A percentile compares a stretch with the other conserved stretches of the same genome.
Conservation (phyloP, 2,113 vertebrate genomes). For the Gadus macrocephalus region DNA sequence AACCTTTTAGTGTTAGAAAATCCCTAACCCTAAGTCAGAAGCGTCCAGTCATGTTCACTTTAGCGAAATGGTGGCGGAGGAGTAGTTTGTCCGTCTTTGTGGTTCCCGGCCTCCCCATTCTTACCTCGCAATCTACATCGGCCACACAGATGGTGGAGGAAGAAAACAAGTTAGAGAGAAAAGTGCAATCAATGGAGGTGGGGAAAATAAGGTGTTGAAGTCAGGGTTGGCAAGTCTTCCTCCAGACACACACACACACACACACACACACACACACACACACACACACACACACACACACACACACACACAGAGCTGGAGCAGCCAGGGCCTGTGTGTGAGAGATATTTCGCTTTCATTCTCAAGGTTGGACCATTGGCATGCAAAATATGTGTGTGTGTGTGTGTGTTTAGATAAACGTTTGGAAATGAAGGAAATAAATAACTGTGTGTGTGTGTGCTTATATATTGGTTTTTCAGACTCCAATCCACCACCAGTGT, state of each 20-base stretch:
- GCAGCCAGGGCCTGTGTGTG: constrained; percentile 36
- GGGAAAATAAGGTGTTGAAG: too few species aligned
- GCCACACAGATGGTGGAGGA: too few species aligned
- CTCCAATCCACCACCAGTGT: too few species aligned
- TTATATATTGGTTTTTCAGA: constrained; percentile 13
- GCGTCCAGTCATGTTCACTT: too few species aligned
- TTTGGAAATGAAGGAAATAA: neutral
- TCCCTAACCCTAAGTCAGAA: too few species aligned
- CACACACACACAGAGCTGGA: constrained; percentile 25
- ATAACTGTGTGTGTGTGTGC: neutral
- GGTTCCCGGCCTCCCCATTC: too few species aligned
- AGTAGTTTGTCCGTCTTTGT: too few species aligned
- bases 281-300: constrained; percentile 20
- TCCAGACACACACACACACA: neutral
- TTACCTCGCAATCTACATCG: too few species aligned
- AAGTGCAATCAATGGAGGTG: too few species aligned
- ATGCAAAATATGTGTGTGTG: constrained; percentile 17
- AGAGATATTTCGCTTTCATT: constrained; percentile 39
- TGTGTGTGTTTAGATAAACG: constrained; percentile 14
- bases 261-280: constrained; percentile 20
- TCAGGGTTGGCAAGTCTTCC: neutral
- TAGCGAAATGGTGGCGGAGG: too few species aligned
- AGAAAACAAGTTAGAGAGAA: too few species aligned
- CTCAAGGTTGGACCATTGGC: constrained; percentile 35
- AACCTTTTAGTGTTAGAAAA: too few species aligned